Base-by-base conservation (phyloP, 2,888 invertebrate species). In the Apamea epomidion region DNA sequence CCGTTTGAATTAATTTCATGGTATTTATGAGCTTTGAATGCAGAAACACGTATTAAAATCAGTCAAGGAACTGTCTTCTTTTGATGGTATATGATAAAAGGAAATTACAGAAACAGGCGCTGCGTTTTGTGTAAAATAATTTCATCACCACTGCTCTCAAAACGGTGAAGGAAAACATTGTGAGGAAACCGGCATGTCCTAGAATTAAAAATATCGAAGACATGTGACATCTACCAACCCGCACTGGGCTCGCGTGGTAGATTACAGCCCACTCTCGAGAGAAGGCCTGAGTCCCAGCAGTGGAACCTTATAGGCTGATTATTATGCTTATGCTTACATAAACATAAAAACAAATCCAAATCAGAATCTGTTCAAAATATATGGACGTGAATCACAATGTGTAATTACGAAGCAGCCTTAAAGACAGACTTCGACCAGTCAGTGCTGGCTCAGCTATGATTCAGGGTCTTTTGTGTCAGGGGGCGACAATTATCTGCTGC, bases 401-500 rank as follows among this genome's bases (percentile, higher is more conserved):
- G 84, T 87, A 88, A 90, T 90, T 89, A 87, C 87, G 76, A 74
- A 73, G 76, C 69, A 78, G 76, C 70, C 73, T 82, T 87, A 87
- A 88, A 90, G 84, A 86, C 80, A 84, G 90, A 74, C 81, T 76
- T 70, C 73, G 73, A 79, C 75, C 48, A 77, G 82, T 86, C 85
- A 83, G 83, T 85, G 88, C 89, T 87, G 74, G 83, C 84, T 90
- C 90, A 89, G 88, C 76, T 78, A 81, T 82, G 87, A 83, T 86
- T 89, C 80, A 82, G 82, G 78, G 86, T 83, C 87, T 90, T 90
- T 89, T 90, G 87, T 80, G 75, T 76, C 60, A 83, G 84, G 76
- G 81, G 72, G 80, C 85, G 88, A 87, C 88, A 89, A 92, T 91
- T 92, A 91, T 91, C 89, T 79, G 70, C 77, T 75, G 69, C 82